These are phyloP conservation scores for Zaprionus nigranus DNA, from an alignment of 1,140 invertebrate species.

Conservation along the genomic window DNA sequence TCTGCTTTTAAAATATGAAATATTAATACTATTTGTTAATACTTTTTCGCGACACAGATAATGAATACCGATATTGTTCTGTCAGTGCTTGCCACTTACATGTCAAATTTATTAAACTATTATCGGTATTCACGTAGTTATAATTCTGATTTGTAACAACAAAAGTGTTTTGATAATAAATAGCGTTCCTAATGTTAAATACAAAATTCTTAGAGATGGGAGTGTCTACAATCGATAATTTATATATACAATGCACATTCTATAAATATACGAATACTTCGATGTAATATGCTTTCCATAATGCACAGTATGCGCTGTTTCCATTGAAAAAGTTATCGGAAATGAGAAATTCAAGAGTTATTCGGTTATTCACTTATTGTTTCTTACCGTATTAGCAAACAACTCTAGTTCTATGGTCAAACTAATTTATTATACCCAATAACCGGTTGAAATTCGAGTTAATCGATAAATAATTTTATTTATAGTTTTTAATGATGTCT, in stretches of 20 bases:
- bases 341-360: background rate
- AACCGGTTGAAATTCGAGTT: too few relatives aligned
- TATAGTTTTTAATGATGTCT: too few relatives aligned
- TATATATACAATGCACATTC: background rate
- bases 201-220: constrained; percentile 52
- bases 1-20: constrained; percentile 16
- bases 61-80: background rate
- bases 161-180: constrained; percentile 57
- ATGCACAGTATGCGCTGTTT: background rate
- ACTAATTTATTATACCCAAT: background rate
- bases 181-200: constrained; percentile 50
- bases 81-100: constrained; percentile 26
- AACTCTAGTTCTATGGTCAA: background rate
- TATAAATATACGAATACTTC: background rate
- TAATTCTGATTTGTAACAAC: constrained; percentile 31
- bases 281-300: background rate
- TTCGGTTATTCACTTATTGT: background rate
- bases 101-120: constrained; percentile 32
- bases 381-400: background rate
- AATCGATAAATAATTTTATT: background rate
- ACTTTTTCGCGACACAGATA: background rate
- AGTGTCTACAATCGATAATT: constrained; percentile 39
- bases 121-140: constrained; percentile 17
- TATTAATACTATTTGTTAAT: constrained; percentile 19
- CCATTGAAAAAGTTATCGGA: background rate